Base-by-base conservation (phyloP, 2,797 vertebrate genomes). In the Sus cebifrons region DNA sequence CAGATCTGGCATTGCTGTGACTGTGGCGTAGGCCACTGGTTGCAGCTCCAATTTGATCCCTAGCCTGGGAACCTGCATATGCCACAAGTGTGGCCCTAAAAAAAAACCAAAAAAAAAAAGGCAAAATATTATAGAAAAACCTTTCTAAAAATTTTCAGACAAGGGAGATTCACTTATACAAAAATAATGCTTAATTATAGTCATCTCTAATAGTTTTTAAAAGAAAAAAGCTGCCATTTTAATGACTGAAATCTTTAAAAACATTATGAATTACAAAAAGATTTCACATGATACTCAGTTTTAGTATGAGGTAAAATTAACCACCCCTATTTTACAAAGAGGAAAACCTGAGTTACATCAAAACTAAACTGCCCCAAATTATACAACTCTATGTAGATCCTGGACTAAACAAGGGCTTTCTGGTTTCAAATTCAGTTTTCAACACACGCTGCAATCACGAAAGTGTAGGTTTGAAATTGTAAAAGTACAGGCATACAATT, bases 221-320 rank as follows among this genome's bases (percentile, higher is more conserved):
- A 60, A 54, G 17, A 64, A 60, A 93, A 74, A 86, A 82, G 29
- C 14, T 89, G 11, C 23, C 56, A 81, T 96, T 84, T 93, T 49
- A 44, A 83, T 89, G 15, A 73, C 54, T 16, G 82, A 73, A 91
- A 89, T 87, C 82, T 95, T 96, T 94, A 79, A 87, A 95, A 83
- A 49, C 40, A 93, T 84, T 83, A 86, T 56, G 54, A 44, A 68
- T 83, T 86, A 86, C 11, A 62, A 86, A 93, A 94, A 65, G 44
- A 93, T 52, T 91, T 93, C 73, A 89, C 16, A 62, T 36, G 20
- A 44, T 32, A 86, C 40, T 93, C 13, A 32, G 14, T 77, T 94
- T 94, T 29, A 83, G 6, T 81, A 70, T 71, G 44, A 86, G 25
- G 18, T 49, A 86, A 58, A 83, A 82, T 68, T 87, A 32, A 87